Evolutionary conservation across 2,888 invertebrate species (phyloP), one percentile per base, ranked within the genome.

Genomic region (Electrophaes corylata): DNA sequence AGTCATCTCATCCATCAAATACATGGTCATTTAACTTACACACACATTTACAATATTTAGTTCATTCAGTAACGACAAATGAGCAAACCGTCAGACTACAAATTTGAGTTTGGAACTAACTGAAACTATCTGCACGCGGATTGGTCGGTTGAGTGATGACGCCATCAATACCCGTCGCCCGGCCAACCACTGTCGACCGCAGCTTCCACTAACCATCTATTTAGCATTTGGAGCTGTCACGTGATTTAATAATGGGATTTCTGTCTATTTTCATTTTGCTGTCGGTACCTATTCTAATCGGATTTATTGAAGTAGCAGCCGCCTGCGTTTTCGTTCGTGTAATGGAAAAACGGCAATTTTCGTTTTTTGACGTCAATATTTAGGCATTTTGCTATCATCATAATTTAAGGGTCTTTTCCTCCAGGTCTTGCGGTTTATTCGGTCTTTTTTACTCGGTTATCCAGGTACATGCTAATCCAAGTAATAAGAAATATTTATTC

Each of bases 111-210:
- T 73, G 67, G 72, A 86, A 84, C 84, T 85, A 81, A 81, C 84
- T 82, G 73, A 75, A 88, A 87, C 84, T 88, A 88, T 87, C 87
- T 71, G 65, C 65, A 61, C 76, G 77, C 78, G 81, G 85, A 87
- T 88, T 89, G 88, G 88, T 78, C 77, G 67, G 76, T 67, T 86
- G 85, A 90, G 76, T 76, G 81, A 89, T 90, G 88, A 87, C 86
- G 84, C 85, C 84, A 89, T 90, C 83, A 84, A 87, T 89, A 83
- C 70, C 69, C 74, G 83, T 86, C 87, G 70, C 60, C 71, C 78
- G 72, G 76, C 81, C 83, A 84, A 86, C 87, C 88, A 75, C 86
- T 81, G 69, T 64, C 71, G 66, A 57, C 69, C 70, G 64, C 69
- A 67, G 71, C 50, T 65, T 67, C 62, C 69, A 67, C 40, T 64